Conservation (phyloP, 2,797 vertebrate species). For the Parotocinclus haroldoi region DNA sequence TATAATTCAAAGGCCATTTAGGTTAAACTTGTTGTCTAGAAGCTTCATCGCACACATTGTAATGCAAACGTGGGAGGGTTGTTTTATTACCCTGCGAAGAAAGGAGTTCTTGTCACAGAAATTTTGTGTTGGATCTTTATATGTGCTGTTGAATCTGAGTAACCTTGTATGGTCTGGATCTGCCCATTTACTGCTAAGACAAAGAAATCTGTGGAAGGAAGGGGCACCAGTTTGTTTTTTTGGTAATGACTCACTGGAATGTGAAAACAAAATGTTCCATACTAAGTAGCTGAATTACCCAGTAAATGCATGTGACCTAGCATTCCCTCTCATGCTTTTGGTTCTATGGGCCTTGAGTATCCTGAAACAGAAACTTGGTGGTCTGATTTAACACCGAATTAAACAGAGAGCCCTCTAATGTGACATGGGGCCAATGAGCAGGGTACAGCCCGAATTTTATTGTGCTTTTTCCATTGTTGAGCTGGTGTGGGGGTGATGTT, state of each 20-base stretch:
- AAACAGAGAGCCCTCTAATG: conserved; percentile 70
- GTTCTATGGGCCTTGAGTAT: no score
- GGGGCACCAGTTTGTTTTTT: conserved; percentile 13
- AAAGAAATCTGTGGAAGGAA: conserved; percentile 33
- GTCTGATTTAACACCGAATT: conserved; percentile 80
- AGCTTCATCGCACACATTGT: conserved; percentile 48
- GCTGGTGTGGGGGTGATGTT: conserved; percentile 24
- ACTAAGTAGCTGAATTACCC: conserved; percentile 58
- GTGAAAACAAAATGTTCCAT: conserved; percentile 40
- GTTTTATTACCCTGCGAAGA: conserved; percentile 49
- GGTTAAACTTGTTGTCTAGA: conserved; percentile 46
- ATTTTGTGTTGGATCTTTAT: conserved; percentile 42
- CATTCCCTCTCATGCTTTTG: conserved; percentile 18
- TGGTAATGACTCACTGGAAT: conserved; percentile 28
- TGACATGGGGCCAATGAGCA: conserved; percentile 69
- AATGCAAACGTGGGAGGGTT: conserved; percentile 43
- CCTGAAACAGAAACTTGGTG: conserved; percentile 65
- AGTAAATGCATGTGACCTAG: conserved; percentile 56
- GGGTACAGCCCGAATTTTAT: conserved; percentile 43
- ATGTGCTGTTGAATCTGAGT: conserved; percentile 30
- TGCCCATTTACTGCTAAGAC: conserved; percentile 31
- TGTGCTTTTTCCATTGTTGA: conserved; percentile 48
- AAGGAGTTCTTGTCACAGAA: conserved; percentile 33
- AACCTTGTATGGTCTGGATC: conserved; percentile 24
- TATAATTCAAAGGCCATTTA: conserved; percentile 26